Conservation (phyloP, 2,113 vertebrate species). For the Nothoprocta pentlandii region DNA sequence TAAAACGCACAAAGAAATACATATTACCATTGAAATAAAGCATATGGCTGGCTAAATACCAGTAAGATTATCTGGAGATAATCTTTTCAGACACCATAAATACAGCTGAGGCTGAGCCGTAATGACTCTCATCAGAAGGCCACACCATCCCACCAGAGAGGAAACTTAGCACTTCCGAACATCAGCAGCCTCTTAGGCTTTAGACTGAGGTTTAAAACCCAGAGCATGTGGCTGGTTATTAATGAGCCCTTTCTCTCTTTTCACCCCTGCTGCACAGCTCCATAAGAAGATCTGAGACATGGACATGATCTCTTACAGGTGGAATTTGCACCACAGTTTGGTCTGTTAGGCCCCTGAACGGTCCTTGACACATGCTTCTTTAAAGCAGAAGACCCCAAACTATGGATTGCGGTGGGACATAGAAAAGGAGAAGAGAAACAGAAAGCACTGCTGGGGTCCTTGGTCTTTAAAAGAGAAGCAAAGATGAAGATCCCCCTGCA, state of each 20-base stretch:
- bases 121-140: conserved; percentile 28
- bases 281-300: neutral
- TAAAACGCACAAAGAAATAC: conserved; percentile 33
- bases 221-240: neutral
- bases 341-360: neutral
- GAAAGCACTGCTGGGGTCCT: neutral
- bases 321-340: rapidly evolving
- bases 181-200: neutral
- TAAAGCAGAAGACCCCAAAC: neutral
- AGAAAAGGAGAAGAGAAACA: neutral
- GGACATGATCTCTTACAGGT: neutral
- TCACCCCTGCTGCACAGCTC: neutral
- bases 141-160: neutral
- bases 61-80: conserved; percentile 69
- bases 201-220: neutral
- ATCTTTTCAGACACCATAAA: conserved; percentile 64
- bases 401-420: rapidly evolving
- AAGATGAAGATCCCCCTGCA: neutral
- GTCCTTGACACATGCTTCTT: rapidly evolving
- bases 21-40: conserved; percentile 51
- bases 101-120: conserved; percentile 41
- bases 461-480: neutral
- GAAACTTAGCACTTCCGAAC: conserved; percentile 25
- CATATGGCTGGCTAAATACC: conserved; percentile 72
- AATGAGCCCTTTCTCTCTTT: neutral